These are phyloP conservation scores for Acanthosepion lycidas DNA, from an alignment of 2,888 invertebrate genomes.

Conservation along the genomic window DNA sequence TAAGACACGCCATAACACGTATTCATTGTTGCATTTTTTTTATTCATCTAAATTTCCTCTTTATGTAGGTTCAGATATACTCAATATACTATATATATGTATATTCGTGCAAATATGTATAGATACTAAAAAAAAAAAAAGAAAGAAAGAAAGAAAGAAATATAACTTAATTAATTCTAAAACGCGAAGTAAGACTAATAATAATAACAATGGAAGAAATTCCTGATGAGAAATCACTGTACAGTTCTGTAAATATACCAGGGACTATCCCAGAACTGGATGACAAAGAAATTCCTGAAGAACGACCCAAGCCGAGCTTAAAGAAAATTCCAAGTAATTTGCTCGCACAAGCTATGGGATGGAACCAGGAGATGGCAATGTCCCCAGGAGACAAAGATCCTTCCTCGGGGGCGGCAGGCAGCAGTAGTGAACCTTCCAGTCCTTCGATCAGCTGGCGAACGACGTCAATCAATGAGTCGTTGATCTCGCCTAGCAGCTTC, in stretches of 20 bases:
- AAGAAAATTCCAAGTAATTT: not conserved
- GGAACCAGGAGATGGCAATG: conserved; percentile 36
- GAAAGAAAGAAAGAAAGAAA: not conserved
- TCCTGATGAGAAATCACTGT: not conserved
- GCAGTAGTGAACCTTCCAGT: conserved; percentile 33
- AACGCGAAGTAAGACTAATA: not conserved
- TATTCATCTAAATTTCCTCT: not conserved
- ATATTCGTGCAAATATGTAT: not conserved
- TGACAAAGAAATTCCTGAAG: conserved; percentile 40
- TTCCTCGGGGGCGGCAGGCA: not conserved
- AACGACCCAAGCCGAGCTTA: not conserved
- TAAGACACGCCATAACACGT: not conserved
- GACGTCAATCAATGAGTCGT: not conserved
- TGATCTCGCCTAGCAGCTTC: conserved; percentile 35
- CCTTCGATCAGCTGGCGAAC: conserved; percentile 20
- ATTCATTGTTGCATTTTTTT: not conserved
- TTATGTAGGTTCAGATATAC: not conserved
- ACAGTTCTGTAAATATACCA: conserved; percentile 37
- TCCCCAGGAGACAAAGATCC: not conserved
- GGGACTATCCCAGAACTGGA: conserved; percentile 39
- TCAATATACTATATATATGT: not conserved
- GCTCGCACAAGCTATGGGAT: not conserved
- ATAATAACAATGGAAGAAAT: conserved; percentile 14
- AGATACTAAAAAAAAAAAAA: not conserved
- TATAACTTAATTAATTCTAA: not conserved